A percentile compares a stretch with the other conserved stretches of the same genome.
Evolutionary conservation across 2,113 vertebrate species (phyloP).

Genomic region (Sinocyclocheilus anophthalmus): DNA sequence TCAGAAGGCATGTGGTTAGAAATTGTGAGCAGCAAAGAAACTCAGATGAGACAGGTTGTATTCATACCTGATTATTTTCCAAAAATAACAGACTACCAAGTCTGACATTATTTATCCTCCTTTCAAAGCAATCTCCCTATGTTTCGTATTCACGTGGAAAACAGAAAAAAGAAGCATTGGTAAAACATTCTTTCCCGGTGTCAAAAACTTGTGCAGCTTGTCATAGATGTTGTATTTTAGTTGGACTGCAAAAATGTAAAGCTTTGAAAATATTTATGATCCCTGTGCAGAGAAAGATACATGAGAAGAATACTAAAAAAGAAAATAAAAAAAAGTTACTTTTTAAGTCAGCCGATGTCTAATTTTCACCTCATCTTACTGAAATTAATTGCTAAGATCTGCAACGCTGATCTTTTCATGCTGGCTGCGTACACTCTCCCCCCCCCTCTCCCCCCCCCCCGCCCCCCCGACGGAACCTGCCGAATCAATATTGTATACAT

Average conservation of each 20-base stretch:
- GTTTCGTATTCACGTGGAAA: not conserved
- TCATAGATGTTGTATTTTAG: constrained; percentile 66
- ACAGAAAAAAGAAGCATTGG: constrained; percentile 41
- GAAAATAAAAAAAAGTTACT: constrained; percentile 63
- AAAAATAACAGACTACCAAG: constrained; percentile 41
- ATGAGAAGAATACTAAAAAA: constrained; percentile 60
- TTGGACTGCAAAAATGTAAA: constrained; percentile 68
- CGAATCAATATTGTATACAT: constrained; percentile 81
- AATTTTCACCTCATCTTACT: constrained; percentile 76
- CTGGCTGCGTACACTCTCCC: constrained; percentile 71
- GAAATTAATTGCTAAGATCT: constrained; percentile 77
- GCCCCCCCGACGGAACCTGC: constrained; percentile 76
- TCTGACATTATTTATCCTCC: constrained; percentile 33
- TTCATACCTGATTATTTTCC: constrained; percentile 41
- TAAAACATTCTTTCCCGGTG: constrained; percentile 56
- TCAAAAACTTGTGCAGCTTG: constrained; percentile 61
- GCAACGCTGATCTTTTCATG: constrained; percentile 75
- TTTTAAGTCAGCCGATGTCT: constrained; percentile 68
- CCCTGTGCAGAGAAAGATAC: constrained; percentile 67
- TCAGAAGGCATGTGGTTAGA: constrained; percentile 19
- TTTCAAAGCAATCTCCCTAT: constrained; percentile 44
- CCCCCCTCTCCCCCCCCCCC: constrained; percentile 57
- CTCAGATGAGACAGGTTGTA: constrained; percentile 3
- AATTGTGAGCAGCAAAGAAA: constrained; percentile 6
- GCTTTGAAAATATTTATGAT: constrained; percentile 62